phyloP scores from a whole-genome alignment of 1,140 invertebrate species.

The Chlorops oryzae region DNA sequence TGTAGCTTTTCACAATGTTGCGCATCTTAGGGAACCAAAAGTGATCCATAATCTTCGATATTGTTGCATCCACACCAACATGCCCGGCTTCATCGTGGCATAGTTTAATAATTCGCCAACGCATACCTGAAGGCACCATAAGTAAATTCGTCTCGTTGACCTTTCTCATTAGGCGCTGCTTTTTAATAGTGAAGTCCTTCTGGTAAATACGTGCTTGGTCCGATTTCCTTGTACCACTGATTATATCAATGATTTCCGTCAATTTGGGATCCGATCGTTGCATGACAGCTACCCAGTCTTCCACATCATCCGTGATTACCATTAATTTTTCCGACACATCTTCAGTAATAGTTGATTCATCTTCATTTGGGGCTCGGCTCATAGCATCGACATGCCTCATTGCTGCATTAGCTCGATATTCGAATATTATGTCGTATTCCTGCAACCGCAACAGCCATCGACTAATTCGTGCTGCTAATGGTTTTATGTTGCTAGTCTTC shows the following conservation, averaged over 20 bases:
- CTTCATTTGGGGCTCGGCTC: background rate
- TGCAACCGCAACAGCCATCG: background rate
- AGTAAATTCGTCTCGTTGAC: background rate
- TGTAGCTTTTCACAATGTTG: background rate
- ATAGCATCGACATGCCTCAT: background rate
- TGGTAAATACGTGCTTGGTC: background rate
- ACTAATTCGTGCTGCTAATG: background rate
- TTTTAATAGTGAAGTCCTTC: background rate
- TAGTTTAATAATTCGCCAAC: conserved; percentile 1
- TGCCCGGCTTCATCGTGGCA: background rate
- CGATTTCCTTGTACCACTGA: background rate
- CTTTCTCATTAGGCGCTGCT: background rate
- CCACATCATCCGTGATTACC: background rate
- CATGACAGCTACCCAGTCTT: conserved; percentile 1
- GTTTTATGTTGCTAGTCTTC: too few species aligned
- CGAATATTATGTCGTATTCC: background rate
- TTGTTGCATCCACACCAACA: background rate
- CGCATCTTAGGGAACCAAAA: conserved; percentile 3
- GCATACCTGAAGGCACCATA: background rate
- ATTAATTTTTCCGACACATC: background rate
- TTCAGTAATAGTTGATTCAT: background rate
- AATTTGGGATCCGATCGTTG: conserved; percentile 1
- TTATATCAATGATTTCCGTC: background rate
- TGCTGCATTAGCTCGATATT: background rate
- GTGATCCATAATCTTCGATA: background rate